Evolutionary conservation across 2,888 invertebrate genomes (phyloP), one percentile per base, ranked within the genome.

Genomic region (Archips crataeganus): DNA sequence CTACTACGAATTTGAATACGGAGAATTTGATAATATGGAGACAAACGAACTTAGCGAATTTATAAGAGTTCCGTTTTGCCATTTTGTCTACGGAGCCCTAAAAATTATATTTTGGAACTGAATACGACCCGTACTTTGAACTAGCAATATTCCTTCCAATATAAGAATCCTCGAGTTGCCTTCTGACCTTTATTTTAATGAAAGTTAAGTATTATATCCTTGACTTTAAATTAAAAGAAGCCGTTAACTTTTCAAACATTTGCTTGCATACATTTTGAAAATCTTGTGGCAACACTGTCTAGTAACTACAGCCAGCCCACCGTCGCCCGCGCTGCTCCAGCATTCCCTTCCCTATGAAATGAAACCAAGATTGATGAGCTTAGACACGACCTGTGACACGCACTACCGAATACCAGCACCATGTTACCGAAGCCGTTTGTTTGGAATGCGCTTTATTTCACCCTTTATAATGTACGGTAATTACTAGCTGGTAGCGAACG

Each of bases 381-480:
- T 89, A 87, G 90, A 90, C 91, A 88, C 88, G 92, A 93, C 94
- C 94, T 93, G 89, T 93, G 94, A 93, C 94, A 93, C 89, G 90
- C 89, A 94, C 94, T 94, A 94, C 94, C 90, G 93, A 93, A 93
- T 45, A 45, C 45, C 45, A 45, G 32, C 23, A 54, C 84, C 79
- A 83, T 80, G 80, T 81, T 79, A 76, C 68, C 71, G 63, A 71
- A 75, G 70, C 77, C 81, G 84, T 85, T 87, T 85, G 86, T 90
- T 89, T 87, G 89, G 89, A 87, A 91, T 89, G 90, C 84, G 88
- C 85, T 87, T 91, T 90, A 90, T 89, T 90, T 87, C 89, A 91
- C 90, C 90, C 91, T 90, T 90, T 90, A 86, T 88, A 88, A 90
- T 89, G 85, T 86, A 84, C 88, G 85, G 83, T 92, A 91, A 92